Base-by-base conservation (phyloP, 2,797 vertebrate genomes). In the Smutsia gigantea region DNA sequence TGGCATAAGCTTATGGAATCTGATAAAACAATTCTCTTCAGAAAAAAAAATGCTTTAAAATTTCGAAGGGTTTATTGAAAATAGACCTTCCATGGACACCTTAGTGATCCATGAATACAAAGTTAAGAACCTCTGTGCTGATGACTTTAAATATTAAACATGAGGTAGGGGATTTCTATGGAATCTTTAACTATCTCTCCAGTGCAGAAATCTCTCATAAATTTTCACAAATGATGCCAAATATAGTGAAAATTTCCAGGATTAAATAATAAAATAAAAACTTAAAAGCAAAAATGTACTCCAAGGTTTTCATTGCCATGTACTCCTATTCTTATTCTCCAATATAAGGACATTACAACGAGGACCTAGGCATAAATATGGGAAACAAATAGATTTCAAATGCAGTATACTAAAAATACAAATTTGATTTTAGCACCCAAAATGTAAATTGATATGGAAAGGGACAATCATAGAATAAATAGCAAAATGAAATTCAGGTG, bases 1-100 rank as follows among this genome's bases (percentile, higher is more conserved):
- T 69, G 19, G 1, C 17, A 86, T 21, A 79, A 14, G 7, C 42
- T n/a, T 90, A 71, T 88, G 61, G 85, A 95, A 92, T 29, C 18
- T 86, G 42, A 17, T 34, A 59, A 75, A 69, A 82, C 1, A 37
- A 25, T 9, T 55, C 29, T 37, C 4, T 49, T 31, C 14, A 64
- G 42, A 19, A 91, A 69, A 69, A 87, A 51, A 51, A 18, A n/a
- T 55, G 19, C 29, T 7, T 4, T 68, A 68, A 82, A 55, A 85
- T 72, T 71, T 88, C 34, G 78, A 68, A 84, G 15, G 4, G 0
- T 72, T 71, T 8, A 37, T 25, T 87, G 53, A 68, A 3, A 61
- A 10, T 49, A 49, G 87, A 69, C 1, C 17, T 42, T 81, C 5
- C 7, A 46, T 12, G 29, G 1, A 90, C 3, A 79, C 3, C 27